phyloP scores from a whole-genome alignment of 2,113 vertebrate species.

The Variabilichromis moorii region DNA sequence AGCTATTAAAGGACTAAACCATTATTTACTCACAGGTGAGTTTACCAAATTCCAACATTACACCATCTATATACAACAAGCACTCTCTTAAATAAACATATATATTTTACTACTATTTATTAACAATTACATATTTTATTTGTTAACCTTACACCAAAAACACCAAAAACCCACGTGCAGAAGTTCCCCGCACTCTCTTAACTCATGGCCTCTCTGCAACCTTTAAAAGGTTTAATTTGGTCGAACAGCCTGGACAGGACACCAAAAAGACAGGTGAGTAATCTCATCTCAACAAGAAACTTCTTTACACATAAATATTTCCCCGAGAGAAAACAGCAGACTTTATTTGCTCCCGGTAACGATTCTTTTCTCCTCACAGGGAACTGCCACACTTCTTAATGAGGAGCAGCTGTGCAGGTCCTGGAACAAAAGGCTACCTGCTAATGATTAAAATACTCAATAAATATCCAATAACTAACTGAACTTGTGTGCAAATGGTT shows the following conservation, averaged over 20 bases:
- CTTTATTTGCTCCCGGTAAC: not conserved
- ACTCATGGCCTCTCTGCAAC: not conserved
- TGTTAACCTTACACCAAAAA: not conserved
- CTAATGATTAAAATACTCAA: not conserved
- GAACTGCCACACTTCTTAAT: not conserved
- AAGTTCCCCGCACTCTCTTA: rapidly evolving
- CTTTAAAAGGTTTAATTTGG: rapidly evolving
- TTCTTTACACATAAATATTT: not conserved
- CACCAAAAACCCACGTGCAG: not conserved
- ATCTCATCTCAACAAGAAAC: not conserved
- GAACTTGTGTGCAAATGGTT: not conserved
- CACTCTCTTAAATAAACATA: not conserved
- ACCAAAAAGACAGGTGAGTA: not conserved
- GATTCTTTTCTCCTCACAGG: not conserved
- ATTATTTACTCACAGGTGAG: not conserved
- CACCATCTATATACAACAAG: not conserved
- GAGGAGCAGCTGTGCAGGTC: not conserved
- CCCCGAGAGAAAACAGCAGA: not conserved
- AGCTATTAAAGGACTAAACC: not conserved
- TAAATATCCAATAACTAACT: not conserved
- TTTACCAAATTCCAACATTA: not conserved
- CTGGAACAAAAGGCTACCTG: not conserved
- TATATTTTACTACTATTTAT: not conserved
- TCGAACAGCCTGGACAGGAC: not conserved
- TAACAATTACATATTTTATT: not conserved